Evolutionary conservation across 1,140 invertebrate species (phyloP).

Genomic region (Rhynchophorus ferrugineus): DNA sequence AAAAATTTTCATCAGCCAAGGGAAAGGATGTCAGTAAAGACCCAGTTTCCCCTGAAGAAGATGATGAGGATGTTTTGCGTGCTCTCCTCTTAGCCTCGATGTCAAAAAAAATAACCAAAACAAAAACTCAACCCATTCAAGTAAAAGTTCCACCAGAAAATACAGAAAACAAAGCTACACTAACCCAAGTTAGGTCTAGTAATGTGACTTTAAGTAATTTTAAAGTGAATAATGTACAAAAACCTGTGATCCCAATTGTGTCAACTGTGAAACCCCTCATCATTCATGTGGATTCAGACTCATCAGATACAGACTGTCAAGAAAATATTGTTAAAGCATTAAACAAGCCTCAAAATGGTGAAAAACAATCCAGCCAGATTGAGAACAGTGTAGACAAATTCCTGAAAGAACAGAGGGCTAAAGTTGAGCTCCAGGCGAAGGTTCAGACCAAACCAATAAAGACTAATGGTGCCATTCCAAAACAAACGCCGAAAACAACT

Average conservation of each 20-base stretch:
- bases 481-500: not conserved
- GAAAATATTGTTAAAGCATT: constrained; percentile 4
- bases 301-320: constrained; percentile 28
- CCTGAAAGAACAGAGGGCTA: constrained; percentile 36
- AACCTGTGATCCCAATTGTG: not conserved
- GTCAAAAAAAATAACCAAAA: constrained; percentile 35
- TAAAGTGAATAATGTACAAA: constrained; percentile 11
- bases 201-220: constrained; percentile 3
- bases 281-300: constrained; percentile 34
- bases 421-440: constrained; percentile 35
- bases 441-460: too few species aligned
- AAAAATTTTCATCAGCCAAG: too few species aligned
- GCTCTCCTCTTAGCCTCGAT: constrained; percentile 38
- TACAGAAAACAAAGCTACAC: not conserved
- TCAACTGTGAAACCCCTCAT: constrained; percentile 35
- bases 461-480: not conserved
- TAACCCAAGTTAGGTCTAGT: not conserved
- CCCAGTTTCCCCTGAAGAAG: constrained; percentile 29
- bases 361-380: constrained; percentile 16
- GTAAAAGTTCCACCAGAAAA: not conserved
- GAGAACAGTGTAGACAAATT: constrained; percentile 32
- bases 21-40: constrained; percentile 1
- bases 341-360: constrained; percentile 3
- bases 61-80: constrained; percentile 38
- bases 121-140: not conserved